phyloP scores from a whole-genome alignment of 2,888 invertebrate species.

The Candidula unifasciata region DNA sequence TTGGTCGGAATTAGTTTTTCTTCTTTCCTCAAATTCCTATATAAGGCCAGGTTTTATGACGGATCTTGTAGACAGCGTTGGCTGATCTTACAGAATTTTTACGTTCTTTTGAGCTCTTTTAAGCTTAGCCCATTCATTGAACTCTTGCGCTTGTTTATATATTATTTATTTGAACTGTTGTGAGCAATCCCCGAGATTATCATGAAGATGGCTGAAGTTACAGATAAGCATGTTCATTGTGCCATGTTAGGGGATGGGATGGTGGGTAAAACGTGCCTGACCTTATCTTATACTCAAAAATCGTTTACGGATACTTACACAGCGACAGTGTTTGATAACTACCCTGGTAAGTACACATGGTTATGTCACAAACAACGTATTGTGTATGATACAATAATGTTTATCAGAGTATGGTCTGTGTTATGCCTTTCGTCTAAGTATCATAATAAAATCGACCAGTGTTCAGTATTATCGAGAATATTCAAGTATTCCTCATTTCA shows the following conservation, averaged over 20 bases:
- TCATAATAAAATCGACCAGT: too few species aligned
- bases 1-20: too few species aligned
- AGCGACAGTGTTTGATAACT: slow-evolving; percentile 68
- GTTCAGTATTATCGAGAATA: too few species aligned
- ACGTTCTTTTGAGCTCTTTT: neutral
- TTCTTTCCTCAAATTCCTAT: too few species aligned
- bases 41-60: too few species aligned
- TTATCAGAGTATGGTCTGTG: too few species aligned
- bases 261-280: slow-evolving; percentile 68
- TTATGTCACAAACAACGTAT: neutral
- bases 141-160: neutral
- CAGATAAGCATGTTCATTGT: slow-evolving; percentile 61
- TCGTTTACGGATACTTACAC: slow-evolving; percentile 54
- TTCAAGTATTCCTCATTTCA: too few species aligned
- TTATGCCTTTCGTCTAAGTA: too few species aligned
- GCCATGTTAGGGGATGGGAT: slow-evolving; percentile 68
- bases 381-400: too few species aligned
- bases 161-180: neutral
- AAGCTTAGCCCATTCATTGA: neutral
- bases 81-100: neutral
- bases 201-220: slow-evolving; percentile 48
- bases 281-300: slow-evolving; percentile 62
- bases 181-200: neutral
- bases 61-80: neutral
- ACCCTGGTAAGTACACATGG: slow-evolving; percentile 57